Conservation (phyloP, 2,113 vertebrate species). For the Neodon shergylaensis region DNA sequence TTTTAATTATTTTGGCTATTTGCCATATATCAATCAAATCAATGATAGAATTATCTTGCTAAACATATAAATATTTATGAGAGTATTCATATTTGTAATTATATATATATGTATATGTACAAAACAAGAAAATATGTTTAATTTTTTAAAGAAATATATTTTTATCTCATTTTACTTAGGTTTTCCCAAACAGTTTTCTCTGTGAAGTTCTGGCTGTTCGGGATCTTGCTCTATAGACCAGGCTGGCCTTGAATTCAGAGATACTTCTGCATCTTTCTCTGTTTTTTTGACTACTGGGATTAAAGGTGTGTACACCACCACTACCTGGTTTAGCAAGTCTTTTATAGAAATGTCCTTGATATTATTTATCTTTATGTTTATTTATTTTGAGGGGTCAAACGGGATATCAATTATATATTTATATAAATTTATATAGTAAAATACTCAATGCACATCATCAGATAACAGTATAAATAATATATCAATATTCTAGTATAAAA, state of each 20-base stretch:
- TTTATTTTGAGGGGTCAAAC: background rate
- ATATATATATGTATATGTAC: background rate
- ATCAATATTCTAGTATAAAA: background rate
- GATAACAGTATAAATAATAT: background rate
- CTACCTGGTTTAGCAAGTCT: background rate
- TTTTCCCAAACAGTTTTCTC: background rate
- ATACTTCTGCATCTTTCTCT: background rate
- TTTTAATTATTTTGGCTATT: constrained; percentile 47
- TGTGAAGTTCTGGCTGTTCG: too few species aligned
- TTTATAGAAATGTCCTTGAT: background rate
- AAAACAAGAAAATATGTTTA: constrained; percentile 45
- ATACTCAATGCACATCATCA: background rate
- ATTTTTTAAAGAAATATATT: constrained; percentile 33
- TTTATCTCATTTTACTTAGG: background rate
- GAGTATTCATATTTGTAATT: background rate
- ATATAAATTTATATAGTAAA: background rate
- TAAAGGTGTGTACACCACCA: background rate
- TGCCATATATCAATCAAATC: constrained; percentile 9
- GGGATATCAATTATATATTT: background rate
- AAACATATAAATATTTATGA: constrained; percentile 45
- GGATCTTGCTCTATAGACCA: background rate
- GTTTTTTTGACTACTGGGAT: too few species aligned
- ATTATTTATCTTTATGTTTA: background rate
- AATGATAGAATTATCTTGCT: background rate
- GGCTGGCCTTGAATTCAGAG: too few species aligned